These are phyloP conservation scores for Psix sp. DNA, from an alignment of 1,140 invertebrate species.

Conservation along the genomic window DNA sequence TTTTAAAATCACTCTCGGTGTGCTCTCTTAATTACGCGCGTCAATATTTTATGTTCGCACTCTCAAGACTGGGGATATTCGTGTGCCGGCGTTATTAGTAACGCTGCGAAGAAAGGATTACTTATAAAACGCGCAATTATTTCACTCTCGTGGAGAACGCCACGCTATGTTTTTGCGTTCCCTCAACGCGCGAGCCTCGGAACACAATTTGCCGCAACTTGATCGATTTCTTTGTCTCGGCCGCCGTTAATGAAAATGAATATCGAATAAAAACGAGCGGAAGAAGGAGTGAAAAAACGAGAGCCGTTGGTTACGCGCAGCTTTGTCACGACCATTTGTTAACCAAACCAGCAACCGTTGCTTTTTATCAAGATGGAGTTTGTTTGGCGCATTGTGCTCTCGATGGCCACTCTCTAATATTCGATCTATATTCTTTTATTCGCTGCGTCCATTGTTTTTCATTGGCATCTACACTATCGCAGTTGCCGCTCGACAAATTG, in stretches of 20 bases:
- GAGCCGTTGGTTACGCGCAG: neutral
- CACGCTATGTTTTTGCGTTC: neutral
- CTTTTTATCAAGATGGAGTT: constrained; percentile 34
- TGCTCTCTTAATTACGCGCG: too few relatives aligned
- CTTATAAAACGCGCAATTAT: too few relatives aligned
- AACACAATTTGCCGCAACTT: too few relatives aligned
- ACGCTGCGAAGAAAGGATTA: too few relatives aligned
- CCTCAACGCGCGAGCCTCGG: neutral
- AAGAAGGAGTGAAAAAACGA: too few relatives aligned
- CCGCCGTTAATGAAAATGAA: constrained; percentile 2
- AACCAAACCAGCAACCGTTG: constrained; percentile 13
- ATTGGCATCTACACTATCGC: constrained; percentile 17
- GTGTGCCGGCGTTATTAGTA: too few relatives aligned
- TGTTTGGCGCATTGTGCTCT: constrained; percentile 19
- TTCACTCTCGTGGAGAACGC: too few relatives aligned
- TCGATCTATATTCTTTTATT: constrained; percentile 54
- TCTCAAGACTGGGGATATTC: too few relatives aligned
- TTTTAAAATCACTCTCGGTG: too few relatives aligned
- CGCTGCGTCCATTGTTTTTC: constrained; percentile 32
- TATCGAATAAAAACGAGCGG: neutral
- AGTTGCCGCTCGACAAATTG: constrained; percentile 18
- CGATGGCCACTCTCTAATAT: constrained; percentile 33
- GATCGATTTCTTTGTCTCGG: too few relatives aligned
- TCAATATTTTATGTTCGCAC: constrained; percentile 1
- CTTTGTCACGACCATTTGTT: constrained; percentile 22